Conservation (phyloP, 2,888 invertebrate species). For the Tinea pellionella region DNA sequence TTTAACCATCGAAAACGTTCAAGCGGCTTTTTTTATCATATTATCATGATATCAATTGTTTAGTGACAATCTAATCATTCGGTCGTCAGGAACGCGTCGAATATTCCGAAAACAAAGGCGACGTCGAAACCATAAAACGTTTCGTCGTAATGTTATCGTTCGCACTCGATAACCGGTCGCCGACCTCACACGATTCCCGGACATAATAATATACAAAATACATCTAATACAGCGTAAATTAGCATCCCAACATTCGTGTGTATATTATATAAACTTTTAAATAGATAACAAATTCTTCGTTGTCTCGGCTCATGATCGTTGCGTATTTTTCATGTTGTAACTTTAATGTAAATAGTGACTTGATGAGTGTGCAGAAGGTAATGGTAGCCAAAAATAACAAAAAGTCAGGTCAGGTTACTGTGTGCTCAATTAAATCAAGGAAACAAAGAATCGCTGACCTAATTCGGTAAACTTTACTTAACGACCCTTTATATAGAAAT, state of each 20-base stretch:
- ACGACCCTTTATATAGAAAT: constrained; percentile 17
- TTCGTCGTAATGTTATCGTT: constrained; percentile 50
- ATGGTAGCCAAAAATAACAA: not conserved
- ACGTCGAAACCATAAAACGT: constrained; percentile 49
- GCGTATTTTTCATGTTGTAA: no score
- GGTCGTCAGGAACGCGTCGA: constrained; percentile 26
- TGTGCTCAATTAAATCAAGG: not conserved
- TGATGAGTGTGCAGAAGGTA: no score
- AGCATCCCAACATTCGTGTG: not conserved
- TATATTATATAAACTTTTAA: no score
- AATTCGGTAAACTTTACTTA: constrained; percentile 35
- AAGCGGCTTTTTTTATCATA: not conserved
- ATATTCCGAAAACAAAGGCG: constrained; percentile 58
- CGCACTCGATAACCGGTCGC: constrained; percentile 52
- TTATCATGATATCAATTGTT: not conserved
- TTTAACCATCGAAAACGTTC: not conserved
- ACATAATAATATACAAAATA: not conserved
- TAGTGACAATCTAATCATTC: constrained; percentile 1
- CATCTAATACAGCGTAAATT: not conserved
- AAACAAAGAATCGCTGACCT: constrained; percentile 48
- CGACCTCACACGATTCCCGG: constrained; percentile 30
- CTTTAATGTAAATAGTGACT: no score
- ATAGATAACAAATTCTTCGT: no score
- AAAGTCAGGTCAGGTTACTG: not conserved
- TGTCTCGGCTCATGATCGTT: no score